Evolutionary conservation across 2,797 vertebrate species (phyloP).

Genomic region (Picus viridis): DNA sequence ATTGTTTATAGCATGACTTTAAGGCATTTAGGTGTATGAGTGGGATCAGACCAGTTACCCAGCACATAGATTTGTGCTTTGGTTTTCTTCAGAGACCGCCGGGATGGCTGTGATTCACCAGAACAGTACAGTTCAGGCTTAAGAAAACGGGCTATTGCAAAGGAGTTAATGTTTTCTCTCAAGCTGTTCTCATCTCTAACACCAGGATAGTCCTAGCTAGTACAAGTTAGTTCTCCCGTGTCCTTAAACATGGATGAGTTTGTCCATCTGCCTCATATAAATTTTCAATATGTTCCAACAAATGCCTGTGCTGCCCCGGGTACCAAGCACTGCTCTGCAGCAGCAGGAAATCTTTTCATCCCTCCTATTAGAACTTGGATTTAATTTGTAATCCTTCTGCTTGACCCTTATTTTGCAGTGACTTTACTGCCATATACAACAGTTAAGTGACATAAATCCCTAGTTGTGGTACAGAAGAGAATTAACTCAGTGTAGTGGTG

Average conservation of each 20-base stretch:
- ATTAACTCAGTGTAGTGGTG: fast-evolving
- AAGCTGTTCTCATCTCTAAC: not conserved
- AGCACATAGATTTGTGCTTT: not conserved
- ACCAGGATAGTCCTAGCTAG: not conserved
- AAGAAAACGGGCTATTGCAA: not conserved
- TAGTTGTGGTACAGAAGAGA: not conserved
- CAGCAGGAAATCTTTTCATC: not conserved
- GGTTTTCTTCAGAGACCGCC: not conserved
- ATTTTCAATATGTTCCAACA: conserved; percentile 53
- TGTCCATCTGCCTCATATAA: conserved; percentile 7
- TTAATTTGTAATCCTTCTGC: not conserved
- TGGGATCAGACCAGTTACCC: not conserved
- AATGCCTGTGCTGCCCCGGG: not conserved
- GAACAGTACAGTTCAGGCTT: not conserved
- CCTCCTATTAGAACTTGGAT: not conserved
- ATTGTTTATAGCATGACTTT: not conserved
- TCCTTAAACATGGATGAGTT: conserved; percentile 10
- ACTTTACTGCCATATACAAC: not conserved
- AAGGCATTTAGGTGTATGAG: not conserved
- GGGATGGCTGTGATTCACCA: not conserved
- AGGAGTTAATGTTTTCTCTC: not conserved
- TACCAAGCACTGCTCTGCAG: not conserved
- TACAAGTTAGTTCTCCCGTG: not conserved
- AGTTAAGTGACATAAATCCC: not conserved
- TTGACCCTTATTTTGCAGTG: not conserved